Evolutionary conservation across 2,888 invertebrate species (phyloP).

Genomic region (Cephus sareptanus): DNA sequence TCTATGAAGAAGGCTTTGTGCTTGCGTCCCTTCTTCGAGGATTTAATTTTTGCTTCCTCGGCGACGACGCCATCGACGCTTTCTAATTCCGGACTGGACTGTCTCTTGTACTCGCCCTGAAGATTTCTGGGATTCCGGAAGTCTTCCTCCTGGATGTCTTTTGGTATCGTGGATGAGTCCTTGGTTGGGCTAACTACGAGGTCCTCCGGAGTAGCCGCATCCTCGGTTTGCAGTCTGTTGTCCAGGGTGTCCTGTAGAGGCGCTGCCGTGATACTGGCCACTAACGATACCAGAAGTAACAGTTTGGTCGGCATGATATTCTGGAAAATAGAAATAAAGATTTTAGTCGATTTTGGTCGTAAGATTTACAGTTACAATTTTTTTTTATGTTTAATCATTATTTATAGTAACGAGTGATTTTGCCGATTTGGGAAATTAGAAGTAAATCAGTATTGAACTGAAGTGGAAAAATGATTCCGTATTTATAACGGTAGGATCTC

Average conservation of each 20-base stretch:
- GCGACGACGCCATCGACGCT: neutral
- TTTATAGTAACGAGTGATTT: neutral
- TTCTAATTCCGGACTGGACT: neutral
- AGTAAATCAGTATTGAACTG: neutral
- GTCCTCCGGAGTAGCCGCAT: neutral
- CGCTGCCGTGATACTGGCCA: constrained; percentile 23
- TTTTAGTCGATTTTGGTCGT: neutral
- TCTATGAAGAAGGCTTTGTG: constrained; percentile 50
- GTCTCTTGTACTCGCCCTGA: constrained; percentile 8
- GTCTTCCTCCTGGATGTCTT: neutral
- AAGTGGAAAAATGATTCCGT: neutral
- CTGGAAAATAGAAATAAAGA: neutral
- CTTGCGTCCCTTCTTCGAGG: constrained; percentile 40
- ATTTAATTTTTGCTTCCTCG: neutral
- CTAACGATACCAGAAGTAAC: constrained; percentile 26
- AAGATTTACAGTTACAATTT: neutral
- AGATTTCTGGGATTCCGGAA: constrained; percentile 7
- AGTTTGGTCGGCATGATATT: constrained; percentile 25
- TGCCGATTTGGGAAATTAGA: neutral
- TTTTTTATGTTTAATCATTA: neutral
- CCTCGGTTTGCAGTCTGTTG: constrained; percentile 4
- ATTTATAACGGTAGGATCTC: neutral
- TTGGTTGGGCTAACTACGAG: neutral
- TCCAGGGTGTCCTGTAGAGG: constrained; percentile 24
- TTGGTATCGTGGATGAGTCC: neutral